These are phyloP conservation scores for Drosophila lacicola DNA, from an alignment of 2,888 invertebrate genomes.

Conservation along the genomic window DNA sequence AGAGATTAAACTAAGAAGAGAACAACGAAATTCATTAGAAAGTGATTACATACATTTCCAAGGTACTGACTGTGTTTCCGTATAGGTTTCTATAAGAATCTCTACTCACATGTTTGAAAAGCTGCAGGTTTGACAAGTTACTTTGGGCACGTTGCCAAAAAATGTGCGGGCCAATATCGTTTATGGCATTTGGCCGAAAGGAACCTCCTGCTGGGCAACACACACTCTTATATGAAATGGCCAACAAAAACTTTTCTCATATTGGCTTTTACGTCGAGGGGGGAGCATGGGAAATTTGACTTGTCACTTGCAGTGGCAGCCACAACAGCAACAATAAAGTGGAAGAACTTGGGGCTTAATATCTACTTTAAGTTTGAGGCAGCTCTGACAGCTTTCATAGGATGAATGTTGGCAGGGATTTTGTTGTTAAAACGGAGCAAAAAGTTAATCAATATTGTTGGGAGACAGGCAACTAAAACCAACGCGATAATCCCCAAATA, in stretches of 20 bases:
- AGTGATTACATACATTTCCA: no score
- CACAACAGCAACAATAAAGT: conserved; percentile 10
- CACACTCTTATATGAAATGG: conserved; percentile 18
- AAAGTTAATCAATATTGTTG: conserved; percentile 62
- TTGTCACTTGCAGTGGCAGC: conserved; percentile 48
- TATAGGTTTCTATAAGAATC: not conserved
- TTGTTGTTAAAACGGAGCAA: conserved; percentile 49
- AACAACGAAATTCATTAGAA: no score
- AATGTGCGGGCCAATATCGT: conserved; percentile 32
- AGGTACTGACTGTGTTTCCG: not conserved
- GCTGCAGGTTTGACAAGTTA: conserved; percentile 23
- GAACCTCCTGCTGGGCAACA: conserved; percentile 7
- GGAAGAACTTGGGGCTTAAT: conserved; percentile 25
- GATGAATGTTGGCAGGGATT: conserved; percentile 46
- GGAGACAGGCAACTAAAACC: conserved; percentile 35
- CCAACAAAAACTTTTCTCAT: conserved; percentile 47
- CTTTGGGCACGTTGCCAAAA: conserved; percentile 39
- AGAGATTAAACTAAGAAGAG: no score
- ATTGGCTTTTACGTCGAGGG: conserved; percentile 42
- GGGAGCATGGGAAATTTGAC: conserved; percentile 30
- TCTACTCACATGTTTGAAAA: conserved; percentile 17
- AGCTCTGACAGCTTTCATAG: conserved; percentile 50
- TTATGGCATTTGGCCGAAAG: conserved; percentile 31
- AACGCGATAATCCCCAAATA: conserved; percentile 20
- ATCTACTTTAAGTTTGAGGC: conserved; percentile 43